Evolutionary conservation across 1,140 invertebrate species (phyloP), one percentile per base, ranked within the genome.

Genomic region (Chironomus striatipennis): DNA sequence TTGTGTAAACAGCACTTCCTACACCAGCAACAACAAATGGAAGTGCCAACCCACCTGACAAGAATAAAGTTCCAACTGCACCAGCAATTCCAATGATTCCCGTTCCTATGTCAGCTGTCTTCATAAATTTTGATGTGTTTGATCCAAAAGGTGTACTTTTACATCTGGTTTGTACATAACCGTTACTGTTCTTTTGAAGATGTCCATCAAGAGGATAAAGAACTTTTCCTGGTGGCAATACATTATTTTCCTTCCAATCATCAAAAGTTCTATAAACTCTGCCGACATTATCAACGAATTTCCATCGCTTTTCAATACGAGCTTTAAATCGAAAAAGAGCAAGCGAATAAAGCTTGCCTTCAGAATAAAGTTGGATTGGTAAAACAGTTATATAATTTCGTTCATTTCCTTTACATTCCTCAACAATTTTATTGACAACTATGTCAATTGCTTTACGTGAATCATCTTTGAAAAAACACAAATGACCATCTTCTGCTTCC

Each of bases 11-110:
- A 18, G 65, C 65, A 20, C 17, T 20, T 20, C 65, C 65, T 0
- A 70, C 10, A 10, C 65, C 65, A 70, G 65, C 65, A 70, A 70
- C 65, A 70, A 70, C 65, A 70, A 70, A 70, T 18, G 65, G 65
- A 8, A 70, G 10, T 20, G 65, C 65, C 9, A 17, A 6, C 6
- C 65, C 65, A 70, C 65, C 65, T 2, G 65, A 70, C 0, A 70
- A 1, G 6, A 70, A 70, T 70, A 70, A 70, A 21, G 65, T 70
- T 18, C 65, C 65, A 20, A 70, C 65, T 18, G 65, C 65, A 18
- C 65, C 65, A 18, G 20, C 65, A 70, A 70, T 70, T 20, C 65
- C 65, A 70, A 70, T 20, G 0, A 70, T 6, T 20, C 65, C 65
- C 7, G 65, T 70, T 0, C 65, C 65, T 20, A 70, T 18, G 7